phyloP scores from a whole-genome alignment of 2,797 vertebrate genomes.

The Ambastaia sidthimunki region DNA sequence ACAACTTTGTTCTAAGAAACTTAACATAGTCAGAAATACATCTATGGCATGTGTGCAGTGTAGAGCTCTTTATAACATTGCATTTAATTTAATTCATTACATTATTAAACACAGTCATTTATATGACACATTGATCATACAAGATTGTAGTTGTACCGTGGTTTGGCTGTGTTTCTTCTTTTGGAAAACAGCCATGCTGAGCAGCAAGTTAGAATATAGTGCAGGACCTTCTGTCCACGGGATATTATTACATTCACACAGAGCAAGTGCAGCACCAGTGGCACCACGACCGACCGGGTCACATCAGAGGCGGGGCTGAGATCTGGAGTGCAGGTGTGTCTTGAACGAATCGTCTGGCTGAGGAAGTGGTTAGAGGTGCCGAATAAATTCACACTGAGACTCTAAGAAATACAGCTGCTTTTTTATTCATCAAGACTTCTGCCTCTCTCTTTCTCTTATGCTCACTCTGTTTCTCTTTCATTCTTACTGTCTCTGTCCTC shows the following conservation, averaged over 20 bases:
- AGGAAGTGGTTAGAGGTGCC: conserved; percentile 68
- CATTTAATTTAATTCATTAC: background rate
- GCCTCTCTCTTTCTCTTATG: background rate
- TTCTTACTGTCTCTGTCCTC: conserved; percentile 21
- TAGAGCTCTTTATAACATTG: background rate
- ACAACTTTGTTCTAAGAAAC: background rate
- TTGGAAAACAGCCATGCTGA: background rate
- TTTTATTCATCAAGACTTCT: conserved; percentile 60
- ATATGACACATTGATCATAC: background rate
- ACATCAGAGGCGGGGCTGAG: background rate
- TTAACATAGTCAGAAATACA: background rate
- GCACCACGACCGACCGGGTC: background rate
- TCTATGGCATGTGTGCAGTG: background rate
- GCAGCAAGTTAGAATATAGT: background rate
- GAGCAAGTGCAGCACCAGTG: background rate
- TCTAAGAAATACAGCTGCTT: conserved; percentile 66
- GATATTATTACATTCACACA: background rate
- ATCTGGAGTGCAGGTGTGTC: background rate
- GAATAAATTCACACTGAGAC: conserved; percentile 71
- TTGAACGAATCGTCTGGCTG: conserved; percentile 69
- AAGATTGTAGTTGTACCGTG: background rate
- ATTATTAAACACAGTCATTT: background rate
- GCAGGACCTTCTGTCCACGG: background rate
- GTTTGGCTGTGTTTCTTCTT: background rate
- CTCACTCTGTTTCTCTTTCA: conserved; percentile 6